phyloP scores from a whole-genome alignment of 2,888 invertebrate species.

The Parasteatoda lunata region DNA sequence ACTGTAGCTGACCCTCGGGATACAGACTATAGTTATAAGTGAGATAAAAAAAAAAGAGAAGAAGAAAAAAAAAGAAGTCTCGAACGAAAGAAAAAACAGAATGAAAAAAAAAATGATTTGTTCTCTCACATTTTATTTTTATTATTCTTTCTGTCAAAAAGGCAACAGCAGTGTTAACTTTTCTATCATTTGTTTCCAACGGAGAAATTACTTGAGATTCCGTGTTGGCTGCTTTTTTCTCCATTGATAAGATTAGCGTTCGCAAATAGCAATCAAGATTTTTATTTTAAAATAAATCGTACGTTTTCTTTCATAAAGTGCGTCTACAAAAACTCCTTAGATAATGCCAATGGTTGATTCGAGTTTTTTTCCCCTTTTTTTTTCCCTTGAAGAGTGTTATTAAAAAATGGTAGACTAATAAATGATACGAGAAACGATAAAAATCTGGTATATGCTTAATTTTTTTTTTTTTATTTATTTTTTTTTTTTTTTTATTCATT shows the following conservation, averaged over 20 bases:
- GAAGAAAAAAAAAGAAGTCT: too few species aligned
- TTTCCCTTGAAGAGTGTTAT: too few species aligned
- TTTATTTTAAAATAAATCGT: neutral
- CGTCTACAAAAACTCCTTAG: too few species aligned
- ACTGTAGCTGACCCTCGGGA: constrained; percentile 32
- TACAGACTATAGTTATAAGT: neutral
- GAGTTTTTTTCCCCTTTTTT: too few species aligned
- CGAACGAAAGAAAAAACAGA: constrained; percentile 7
- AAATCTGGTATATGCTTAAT: too few species aligned
- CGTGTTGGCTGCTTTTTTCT: constrained; percentile 7
- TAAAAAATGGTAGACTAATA: too few species aligned
- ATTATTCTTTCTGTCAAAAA: constrained; percentile 29
- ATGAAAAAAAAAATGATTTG: constrained; percentile 6
- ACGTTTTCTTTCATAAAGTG: neutral
- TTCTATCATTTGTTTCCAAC: constrained; percentile 29
- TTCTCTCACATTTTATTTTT: neutral
- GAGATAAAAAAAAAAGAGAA: too few species aligned
- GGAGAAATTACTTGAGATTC: constrained; percentile 3
- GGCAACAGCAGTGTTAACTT: constrained; percentile 12
- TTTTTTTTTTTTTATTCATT: too few species aligned
- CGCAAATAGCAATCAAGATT: neutral
- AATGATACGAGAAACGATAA: too few species aligned
- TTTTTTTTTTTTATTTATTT: too few species aligned
- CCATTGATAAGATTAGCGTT: constrained; percentile 24
- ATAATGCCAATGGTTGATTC: too few species aligned